phyloP scores from a whole-genome alignment of 2,888 invertebrate genomes.

The Ceriagrion tenellum region DNA sequence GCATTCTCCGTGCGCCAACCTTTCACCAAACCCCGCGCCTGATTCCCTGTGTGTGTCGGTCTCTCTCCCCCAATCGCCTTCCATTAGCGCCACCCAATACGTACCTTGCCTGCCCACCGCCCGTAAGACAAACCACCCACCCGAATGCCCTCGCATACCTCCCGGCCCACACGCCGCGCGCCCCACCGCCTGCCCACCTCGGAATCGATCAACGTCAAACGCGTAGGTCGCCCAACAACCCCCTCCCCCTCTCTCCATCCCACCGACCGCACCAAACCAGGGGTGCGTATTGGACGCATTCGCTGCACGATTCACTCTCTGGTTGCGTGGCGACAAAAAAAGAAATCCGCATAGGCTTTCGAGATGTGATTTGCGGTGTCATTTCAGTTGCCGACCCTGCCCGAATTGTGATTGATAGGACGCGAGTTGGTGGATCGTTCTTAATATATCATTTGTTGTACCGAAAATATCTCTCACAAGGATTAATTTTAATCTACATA shows the following conservation, averaged over 20 bases:
- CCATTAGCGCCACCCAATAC: not conserved
- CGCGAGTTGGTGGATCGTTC: too few species aligned
- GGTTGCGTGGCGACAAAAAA: not conserved
- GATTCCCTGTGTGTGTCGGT: not conserved
- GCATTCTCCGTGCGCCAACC: not conserved
- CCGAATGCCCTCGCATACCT: not conserved
- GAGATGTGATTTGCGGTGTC: not conserved
- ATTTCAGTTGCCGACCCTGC: too few species aligned
- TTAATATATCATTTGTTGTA: too few species aligned
- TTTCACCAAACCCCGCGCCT: not conserved
- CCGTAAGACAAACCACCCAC: conserved; percentile 1
- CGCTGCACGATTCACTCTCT: not conserved
- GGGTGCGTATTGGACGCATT: not conserved
- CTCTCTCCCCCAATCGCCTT: not conserved
- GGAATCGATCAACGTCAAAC: not conserved
- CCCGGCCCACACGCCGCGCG: too few species aligned
- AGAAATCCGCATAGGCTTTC: not conserved
- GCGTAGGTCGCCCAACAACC: not conserved
- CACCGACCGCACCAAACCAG: too few species aligned
- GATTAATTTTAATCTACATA: too few species aligned
- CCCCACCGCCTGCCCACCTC: not conserved
- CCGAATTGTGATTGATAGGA: too few species aligned
- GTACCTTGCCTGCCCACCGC: not conserved
- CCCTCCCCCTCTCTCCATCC: too few species aligned
- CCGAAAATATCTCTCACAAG: too few species aligned